Evolutionary conservation across 2,888 invertebrate species (phyloP).

Genomic region (Cosmia trapezina): DNA sequence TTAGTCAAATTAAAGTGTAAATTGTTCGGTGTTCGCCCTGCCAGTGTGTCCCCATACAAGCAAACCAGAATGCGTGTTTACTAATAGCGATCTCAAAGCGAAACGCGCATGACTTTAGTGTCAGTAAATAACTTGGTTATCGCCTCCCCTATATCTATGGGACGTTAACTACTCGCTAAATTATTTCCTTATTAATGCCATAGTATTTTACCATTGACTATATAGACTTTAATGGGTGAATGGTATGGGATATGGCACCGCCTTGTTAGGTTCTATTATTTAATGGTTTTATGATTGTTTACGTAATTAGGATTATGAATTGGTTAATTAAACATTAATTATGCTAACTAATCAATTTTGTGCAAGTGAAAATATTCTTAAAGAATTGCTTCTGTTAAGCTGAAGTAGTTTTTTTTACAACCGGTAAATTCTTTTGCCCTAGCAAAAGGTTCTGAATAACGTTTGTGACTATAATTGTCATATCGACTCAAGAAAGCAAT

Average conservation of each 20-base stretch:
- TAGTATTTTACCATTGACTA: slow-evolving; percentile 16
- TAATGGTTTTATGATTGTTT: not conserved
- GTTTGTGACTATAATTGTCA: too few species aligned
- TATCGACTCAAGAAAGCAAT: too few species aligned
- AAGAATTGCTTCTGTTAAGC: too few species aligned
- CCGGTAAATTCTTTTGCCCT: too few species aligned
- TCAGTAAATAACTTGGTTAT: slow-evolving; percentile 64
- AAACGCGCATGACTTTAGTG: slow-evolving; percentile 44
- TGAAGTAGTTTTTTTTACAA: too few species aligned
- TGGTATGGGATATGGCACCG: not conserved
- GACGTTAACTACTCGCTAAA: slow-evolving; percentile 56
- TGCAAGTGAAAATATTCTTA: too few species aligned
- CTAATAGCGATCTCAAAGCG: slow-evolving; percentile 42
- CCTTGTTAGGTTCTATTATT: slow-evolving; percentile 7
- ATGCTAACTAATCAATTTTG: too few species aligned
- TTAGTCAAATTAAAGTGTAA: not conserved
- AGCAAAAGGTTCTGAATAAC: too few species aligned
- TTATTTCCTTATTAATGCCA: slow-evolving; percentile 63
- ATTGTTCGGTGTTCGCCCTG: not conserved
- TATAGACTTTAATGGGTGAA: slow-evolving; percentile 28
- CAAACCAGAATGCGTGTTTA: slow-evolving; percentile 43
- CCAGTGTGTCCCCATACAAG: slow-evolving; percentile 22
- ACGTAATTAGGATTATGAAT: not conserved
- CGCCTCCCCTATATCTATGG: slow-evolving; percentile 39
- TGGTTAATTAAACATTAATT: too few species aligned